phyloP scores from a whole-genome alignment of 2,113 vertebrate species.

The Naja naja region DNA sequence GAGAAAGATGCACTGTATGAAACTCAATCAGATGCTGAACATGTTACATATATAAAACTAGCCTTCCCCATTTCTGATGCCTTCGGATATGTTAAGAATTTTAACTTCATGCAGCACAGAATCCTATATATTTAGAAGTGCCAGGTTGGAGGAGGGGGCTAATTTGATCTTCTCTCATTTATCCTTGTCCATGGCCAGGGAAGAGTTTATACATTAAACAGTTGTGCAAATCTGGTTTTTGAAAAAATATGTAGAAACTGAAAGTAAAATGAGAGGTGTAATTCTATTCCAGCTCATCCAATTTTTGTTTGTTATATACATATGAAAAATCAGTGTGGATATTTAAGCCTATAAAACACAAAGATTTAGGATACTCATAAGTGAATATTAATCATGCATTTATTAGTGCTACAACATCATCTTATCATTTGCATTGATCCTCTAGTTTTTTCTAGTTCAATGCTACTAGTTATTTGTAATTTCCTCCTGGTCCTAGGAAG shows the following conservation, averaged over 20 bases:
- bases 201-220: not conserved
- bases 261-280: not conserved
- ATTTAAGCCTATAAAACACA: not conserved
- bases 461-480: not conserved
- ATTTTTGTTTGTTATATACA: not conserved
- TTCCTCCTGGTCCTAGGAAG: not conserved
- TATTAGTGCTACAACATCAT: not conserved
- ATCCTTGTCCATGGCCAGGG: not conserved
- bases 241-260: not conserved
- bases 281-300: not conserved
- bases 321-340: not conserved
- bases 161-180: not conserved
- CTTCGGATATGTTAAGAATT: not conserved
- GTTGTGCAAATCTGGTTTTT: not conserved
- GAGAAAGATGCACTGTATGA: not conserved
- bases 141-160: not conserved
- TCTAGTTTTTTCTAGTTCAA: not conserved
- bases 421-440: not conserved
- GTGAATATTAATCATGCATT: not conserved
- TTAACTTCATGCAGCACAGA: not conserved
- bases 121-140: not conserved
- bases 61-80: not conserved
- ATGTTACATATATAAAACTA: not conserved
- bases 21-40: not conserved
- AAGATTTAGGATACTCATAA: not conserved